Percentiles rank a stretch among this genome's conserved stretches.
Conservation (phyloP, 2,888 invertebrate genomes). For the Erannis defoliaria region DNA sequence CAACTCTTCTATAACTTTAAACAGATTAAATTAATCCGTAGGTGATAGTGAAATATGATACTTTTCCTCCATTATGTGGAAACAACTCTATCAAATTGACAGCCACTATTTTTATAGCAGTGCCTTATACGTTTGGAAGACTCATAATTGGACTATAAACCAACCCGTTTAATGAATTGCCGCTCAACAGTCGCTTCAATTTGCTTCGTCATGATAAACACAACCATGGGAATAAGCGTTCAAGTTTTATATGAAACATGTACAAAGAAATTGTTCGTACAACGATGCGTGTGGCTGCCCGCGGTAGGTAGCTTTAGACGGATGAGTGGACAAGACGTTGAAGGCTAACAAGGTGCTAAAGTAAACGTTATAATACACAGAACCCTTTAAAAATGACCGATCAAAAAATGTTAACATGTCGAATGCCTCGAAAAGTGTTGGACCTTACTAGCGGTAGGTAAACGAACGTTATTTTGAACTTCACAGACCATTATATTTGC, state of each 20-base stretch:
- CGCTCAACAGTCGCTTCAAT: constrained; percentile 29
- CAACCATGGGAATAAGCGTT: constrained; percentile 25
- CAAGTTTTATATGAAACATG: constrained; percentile 24
- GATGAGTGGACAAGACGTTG: constrained; percentile 63
- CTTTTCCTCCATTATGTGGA: constrained; percentile 33
- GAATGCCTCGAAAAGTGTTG: constrained; percentile 57
- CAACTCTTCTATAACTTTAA: background rate
- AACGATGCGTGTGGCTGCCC: constrained; percentile 51
- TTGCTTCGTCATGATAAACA: constrained; percentile 17
- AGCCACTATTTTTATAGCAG: constrained; percentile 29
- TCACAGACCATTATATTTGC: constrained; percentile 10
- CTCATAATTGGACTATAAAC: constrained; percentile 39
- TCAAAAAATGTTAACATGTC: constrained; percentile 59
- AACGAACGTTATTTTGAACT: constrained; percentile 22
- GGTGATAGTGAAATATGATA: constrained; percentile 20
- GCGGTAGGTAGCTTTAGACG: constrained; percentile 73
- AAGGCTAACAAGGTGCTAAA: constrained; percentile 82
- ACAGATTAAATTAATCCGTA: constrained; percentile 1
- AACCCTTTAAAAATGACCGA: constrained; percentile 73
- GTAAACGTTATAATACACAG: constrained; percentile 72
- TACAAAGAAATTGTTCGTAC: constrained; percentile 41
- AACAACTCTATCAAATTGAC: constrained; percentile 39
- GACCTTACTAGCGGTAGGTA: constrained; percentile 22
- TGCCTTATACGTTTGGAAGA: constrained; percentile 20
- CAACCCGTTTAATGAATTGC: constrained; percentile 32